Base-by-base conservation (phyloP, 1,140 invertebrate species). In the Bursaphelenchus mucronatus region DNA sequence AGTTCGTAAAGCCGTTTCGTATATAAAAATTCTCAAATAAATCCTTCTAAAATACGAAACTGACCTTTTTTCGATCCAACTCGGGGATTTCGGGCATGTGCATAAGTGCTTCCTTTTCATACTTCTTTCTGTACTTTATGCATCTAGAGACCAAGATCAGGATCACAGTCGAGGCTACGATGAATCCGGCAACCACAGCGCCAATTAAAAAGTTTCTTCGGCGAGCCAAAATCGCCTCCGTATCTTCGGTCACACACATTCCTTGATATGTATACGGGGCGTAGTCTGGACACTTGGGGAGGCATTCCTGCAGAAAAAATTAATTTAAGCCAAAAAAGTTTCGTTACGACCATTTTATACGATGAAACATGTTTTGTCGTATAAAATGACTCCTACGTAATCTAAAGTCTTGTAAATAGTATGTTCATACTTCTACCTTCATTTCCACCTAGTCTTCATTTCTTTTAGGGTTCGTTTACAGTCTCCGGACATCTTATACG, bases 91-190 rank as follows among this genome's bases (percentile, higher is more conserved):
- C 47, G n/a, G 70, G 70, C 56, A 72, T 17, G 50, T 72, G 73
- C 70, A 72, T 76, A 21, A 63, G 57, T 8, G 51, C 73, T 44
- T 72, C 70, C 43, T 72, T 72, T 21, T 70, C 52, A 46, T 72
- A 72, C 46, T 72, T 72, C 17, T 75, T 74, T 39, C 66, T 66
- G 47, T 72, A 72, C 11, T 54, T 74, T 17, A 68, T 11, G 57
- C 70, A 71, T 11, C 70, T 71, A 15, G 70, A 71, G 19, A 63
- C 59, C 7, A 71, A 49, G 21, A 69, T 73, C n/a, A 71, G n/a
- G 40, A 54, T 30, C 11, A 54, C 59, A 40, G 74, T 4, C 19
- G 46, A 17, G 13, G 66, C 45, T n/a, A 64, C 46, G n/a, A 30
- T 21, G 11, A 69, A 40, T 21, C 70, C 40, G 11, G 47, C 66